phyloP scores from a whole-genome alignment of 1,140 invertebrate species.

The Mamestra configurata region DNA sequence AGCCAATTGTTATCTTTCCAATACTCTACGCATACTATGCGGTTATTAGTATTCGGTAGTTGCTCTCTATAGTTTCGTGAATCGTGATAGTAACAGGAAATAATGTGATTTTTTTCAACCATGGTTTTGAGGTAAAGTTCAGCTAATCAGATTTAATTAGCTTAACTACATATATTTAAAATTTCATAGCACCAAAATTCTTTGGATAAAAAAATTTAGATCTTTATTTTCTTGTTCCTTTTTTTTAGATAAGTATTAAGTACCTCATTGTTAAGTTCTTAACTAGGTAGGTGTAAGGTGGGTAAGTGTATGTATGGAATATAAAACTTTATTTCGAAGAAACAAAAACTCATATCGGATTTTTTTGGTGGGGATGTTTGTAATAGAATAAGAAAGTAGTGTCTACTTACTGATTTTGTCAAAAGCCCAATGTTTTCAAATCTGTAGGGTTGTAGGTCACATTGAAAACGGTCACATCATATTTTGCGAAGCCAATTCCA shows the following conservation, averaged over 20 bases:
- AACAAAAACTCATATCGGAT: no score
- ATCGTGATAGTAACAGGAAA: background rate
- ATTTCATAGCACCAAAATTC: no score
- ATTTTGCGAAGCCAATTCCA: conserved; percentile 2
- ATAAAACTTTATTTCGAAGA: no score
- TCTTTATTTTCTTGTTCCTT: no score
- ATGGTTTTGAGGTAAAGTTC: conserved; percentile 33
- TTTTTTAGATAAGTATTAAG: no score
- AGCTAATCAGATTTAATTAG: background rate
- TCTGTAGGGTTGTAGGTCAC: no score
- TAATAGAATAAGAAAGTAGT: background rate
- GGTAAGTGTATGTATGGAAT: no score
- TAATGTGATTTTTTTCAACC: conserved; percentile 29
- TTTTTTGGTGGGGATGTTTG: no score
- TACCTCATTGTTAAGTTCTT: no score
- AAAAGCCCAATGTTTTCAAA: background rate
- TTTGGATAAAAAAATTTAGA: no score
- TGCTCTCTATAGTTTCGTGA: background rate
- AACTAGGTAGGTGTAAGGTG: no score
- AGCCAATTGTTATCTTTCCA: conserved; percentile 49
- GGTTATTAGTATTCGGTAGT: conserved; percentile 6
- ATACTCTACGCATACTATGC: conserved; percentile 12
- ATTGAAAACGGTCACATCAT: background rate
- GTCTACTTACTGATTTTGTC: background rate
- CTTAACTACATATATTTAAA: no score